Evolutionary conservation across 1,140 invertebrate species (phyloP).

Genomic region (Rhopalosiphum maidis): DNA sequence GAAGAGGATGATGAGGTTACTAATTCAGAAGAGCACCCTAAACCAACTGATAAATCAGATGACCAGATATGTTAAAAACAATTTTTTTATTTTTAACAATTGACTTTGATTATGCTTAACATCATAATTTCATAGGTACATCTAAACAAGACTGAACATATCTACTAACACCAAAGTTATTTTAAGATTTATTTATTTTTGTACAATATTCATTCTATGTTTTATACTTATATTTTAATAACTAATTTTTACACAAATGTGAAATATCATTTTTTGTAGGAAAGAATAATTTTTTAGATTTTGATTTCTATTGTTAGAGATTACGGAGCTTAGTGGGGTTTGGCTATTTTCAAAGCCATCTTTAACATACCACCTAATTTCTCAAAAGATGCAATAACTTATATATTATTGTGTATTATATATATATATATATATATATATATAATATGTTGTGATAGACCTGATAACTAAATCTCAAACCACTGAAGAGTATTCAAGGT

Average conservation of each 20-base stretch:
- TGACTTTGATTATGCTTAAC: background rate
- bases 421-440: too few species aligned
- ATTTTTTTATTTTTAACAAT: background rate
- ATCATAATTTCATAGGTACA: background rate
- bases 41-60: background rate
- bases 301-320: background rate
- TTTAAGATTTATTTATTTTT: constrained; percentile 4
- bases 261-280: background rate
- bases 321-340: background rate
- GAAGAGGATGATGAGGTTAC: constrained; percentile 37
- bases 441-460: background rate
- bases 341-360: background rate
- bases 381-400: background rate
- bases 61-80: constrained; percentile 31
- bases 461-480: background rate
- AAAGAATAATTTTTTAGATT: background rate
- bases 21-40: constrained; percentile 4
- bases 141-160: background rate
- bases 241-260: background rate
- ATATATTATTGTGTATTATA: background rate
- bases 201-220: background rate
- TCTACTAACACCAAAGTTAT: constrained; percentile 29
- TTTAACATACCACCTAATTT: background rate
- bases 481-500: background rate
- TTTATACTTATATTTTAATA: background rate